phyloP scores from a whole-genome alignment of 2,888 invertebrate genomes.

The Drosophila multiciliata region DNA sequence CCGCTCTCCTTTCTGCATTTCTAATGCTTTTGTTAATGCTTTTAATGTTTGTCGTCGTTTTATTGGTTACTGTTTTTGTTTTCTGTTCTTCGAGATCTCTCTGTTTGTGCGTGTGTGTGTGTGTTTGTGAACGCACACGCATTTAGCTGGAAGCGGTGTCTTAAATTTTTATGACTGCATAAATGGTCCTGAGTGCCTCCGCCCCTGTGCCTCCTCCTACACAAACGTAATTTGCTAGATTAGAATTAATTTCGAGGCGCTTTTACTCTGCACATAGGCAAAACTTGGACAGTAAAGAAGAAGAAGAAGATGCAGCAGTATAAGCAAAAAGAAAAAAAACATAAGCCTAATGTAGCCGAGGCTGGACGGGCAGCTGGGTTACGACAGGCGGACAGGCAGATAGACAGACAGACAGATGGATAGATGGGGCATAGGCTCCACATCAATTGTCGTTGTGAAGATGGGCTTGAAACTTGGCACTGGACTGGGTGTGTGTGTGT shows the following conservation, averaged over 20 bases:
- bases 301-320: conserved; percentile 6
- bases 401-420: conserved; percentile 9
- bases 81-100: conserved; percentile 3
- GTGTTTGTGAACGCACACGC: conserved; percentile 58
- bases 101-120: not conserved
- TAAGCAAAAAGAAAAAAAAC: not conserved
- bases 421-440: conserved; percentile 62
- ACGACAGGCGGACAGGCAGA: not conserved
- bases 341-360: conserved; percentile 14
- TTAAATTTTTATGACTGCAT: conserved; percentile 80
- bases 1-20: conserved; percentile 41
- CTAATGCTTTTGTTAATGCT: conserved; percentile 76
- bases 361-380: conserved; percentile 9
- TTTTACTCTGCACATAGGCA: conserved; percentile 47
- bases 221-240: conserved; percentile 76
- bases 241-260: conserved; percentile 77
- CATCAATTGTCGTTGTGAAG: conserved; percentile 77
- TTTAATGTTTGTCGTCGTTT: conserved; percentile 75
- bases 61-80: conserved; percentile 64
- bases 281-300: conserved; percentile 63
- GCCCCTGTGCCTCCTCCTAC: not conserved
- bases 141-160: conserved; percentile 69
- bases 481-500: not conserved
- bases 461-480: conserved; percentile 55
- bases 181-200: conserved; percentile 63